Percentiles rank a stretch among this genome's conserved stretches.
Conservation (phyloP, 2,888 invertebrate species). For the Torymus tubicola region DNA sequence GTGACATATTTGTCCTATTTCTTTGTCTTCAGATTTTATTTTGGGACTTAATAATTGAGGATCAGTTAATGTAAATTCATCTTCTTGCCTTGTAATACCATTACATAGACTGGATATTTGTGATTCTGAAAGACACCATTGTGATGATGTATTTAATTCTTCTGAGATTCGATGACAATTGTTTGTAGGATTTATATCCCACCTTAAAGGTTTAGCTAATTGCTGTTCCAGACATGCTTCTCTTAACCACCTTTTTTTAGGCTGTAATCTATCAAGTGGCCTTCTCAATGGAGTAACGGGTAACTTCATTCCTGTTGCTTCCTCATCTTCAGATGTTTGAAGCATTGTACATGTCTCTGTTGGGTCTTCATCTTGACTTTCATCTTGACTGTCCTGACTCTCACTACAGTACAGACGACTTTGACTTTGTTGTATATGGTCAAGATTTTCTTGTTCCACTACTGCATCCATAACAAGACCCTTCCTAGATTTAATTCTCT, state of each 20-base stretch:
- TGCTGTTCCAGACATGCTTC: conserved; percentile 79
- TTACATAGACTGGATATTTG: conserved; percentile 43
- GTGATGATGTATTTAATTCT: conserved; percentile 47
- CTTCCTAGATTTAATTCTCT: conserved; percentile 76
- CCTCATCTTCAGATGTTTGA: conserved; percentile 73
- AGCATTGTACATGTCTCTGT: conserved; percentile 66
- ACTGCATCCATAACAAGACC: conserved; percentile 76
- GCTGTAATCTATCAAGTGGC: conserved; percentile 75
- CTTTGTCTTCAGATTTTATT: conserved; percentile 4
- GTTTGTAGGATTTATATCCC: conserved; percentile 69
- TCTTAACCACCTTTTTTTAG: conserved; percentile 81
- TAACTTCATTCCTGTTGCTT: conserved; percentile 64
- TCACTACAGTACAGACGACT: conserved; percentile 69
- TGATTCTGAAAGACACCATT: conserved; percentile 58
- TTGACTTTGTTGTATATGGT: conserved; percentile 68
- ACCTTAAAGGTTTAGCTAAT: conserved; percentile 78
- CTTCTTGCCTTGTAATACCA: conserved; percentile 30
- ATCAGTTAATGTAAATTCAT: conserved; percentile 21
- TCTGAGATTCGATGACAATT: conserved; percentile 51
- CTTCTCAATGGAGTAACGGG: conserved; percentile 69
- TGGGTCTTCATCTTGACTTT: conserved; percentile 74
- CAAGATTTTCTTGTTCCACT: conserved; percentile 74
- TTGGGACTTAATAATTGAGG: conserved; percentile 19
- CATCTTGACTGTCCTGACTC: conserved; percentile 74
- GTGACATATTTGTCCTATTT: conserved; percentile 1